Base-by-base conservation (phyloP, 1,140 invertebrate genomes). In the Andricus grossulariae region DNA sequence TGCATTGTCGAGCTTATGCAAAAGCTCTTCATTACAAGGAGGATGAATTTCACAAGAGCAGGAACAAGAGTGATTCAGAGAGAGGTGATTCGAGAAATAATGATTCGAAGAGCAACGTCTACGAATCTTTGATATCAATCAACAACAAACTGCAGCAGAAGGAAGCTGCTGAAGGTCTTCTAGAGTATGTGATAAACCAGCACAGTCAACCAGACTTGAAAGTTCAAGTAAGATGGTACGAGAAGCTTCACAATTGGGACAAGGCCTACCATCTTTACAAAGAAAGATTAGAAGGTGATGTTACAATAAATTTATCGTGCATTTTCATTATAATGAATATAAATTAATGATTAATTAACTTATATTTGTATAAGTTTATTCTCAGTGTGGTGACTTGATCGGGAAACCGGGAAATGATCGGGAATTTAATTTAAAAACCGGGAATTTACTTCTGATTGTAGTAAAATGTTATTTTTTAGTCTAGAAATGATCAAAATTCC, bases 1-100 rank as follows among this genome's bases (percentile, higher is more conserved):
- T 97, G 95, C 94, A 95, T 51, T 96, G 95, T 86, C 92, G 97
- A 82, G 98, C 97, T 0, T 95, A 95, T 79, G 98, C 99, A 0
- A 99, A 99, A 92, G 99, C 99, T 0, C 88, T 99, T 25, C 98
- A 99, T 89, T 99, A 99, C 88, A 99, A 99, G 92, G 99, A 99
- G 91, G 97, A 99, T 85, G 98, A 99, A 88, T 99, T 99, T 85
- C 94, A 95, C 76, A 91, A 90, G 52, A 87, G 82, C 54, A 83
- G 78, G 45, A 94, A 81, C 89, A 86, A 25, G 92, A 85, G 51
- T 85, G 82, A 81, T 85, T 92, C 50, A 87, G 19, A 55, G 19
- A 74, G 54, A 45, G 32, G 19, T 7, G 57, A 51, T 50, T 66
- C 60, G 11, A 75, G 45, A 49, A 45, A 73, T 51, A 72, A 11